These are phyloP conservation scores for Euschistus heros DNA, from an alignment of 1,140 invertebrate species.

Conservation along the genomic window DNA sequence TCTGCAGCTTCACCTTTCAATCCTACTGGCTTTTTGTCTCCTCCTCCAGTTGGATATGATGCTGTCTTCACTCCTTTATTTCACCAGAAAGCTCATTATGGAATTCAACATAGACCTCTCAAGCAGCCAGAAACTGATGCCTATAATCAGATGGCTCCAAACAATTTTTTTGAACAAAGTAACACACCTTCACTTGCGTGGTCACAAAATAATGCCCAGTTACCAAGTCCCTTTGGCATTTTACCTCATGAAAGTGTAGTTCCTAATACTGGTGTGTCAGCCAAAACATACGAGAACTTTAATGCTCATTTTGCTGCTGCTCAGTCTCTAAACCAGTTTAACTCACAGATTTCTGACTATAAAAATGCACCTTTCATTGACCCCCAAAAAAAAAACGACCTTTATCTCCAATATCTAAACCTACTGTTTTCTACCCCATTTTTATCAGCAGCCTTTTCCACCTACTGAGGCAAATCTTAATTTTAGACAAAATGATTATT, in stretches of 20 bases:
- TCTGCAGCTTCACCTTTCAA: constrained; percentile 47
- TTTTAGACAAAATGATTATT: constrained; percentile 8
- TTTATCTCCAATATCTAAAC: constrained; percentile 31
- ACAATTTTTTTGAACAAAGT: constrained; percentile 52
- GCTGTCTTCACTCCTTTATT: constrained; percentile 59
- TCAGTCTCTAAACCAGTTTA: constrained; percentile 50
- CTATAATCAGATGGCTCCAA: constrained; percentile 43
- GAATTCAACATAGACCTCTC: constrained; percentile 41
- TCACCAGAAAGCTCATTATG: constrained; percentile 46
- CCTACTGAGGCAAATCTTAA: not conserved
- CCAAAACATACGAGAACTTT: constrained; percentile 51
- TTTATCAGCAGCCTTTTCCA: constrained; percentile 15
- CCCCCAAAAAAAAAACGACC: constrained; percentile 37
- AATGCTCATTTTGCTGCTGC: constrained; percentile 50
- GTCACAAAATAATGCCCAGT: constrained; percentile 49
- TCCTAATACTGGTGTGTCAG: constrained; percentile 31
- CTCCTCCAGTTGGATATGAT: constrained; percentile 54
- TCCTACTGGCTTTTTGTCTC: constrained; percentile 53
- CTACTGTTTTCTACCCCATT: constrained; percentile 6
- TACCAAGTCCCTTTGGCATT: constrained; percentile 62
- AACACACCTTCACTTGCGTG: constrained; percentile 40
- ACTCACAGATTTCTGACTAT: constrained; percentile 35
- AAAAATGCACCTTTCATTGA: constrained; percentile 22
- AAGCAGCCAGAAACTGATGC: constrained; percentile 39
- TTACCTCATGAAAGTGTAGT: constrained; percentile 59